Evolutionary conservation across 2,888 invertebrate genomes (phyloP).

Genomic region (Agrochola litura): DNA sequence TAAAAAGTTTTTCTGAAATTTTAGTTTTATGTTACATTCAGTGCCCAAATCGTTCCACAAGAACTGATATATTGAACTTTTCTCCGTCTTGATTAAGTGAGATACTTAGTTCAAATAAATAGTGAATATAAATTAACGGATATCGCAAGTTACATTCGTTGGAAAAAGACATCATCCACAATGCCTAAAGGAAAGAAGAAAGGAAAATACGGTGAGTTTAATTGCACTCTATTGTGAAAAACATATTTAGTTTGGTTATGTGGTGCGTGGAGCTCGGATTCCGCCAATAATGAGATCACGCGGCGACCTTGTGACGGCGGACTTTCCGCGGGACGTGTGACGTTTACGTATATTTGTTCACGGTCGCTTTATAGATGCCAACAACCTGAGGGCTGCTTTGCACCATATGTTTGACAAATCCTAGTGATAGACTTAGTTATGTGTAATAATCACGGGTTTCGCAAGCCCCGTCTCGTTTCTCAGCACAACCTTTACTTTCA

Average conservation of each 20-base stretch:
- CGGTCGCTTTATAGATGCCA: conserved; percentile 69
- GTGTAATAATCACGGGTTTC: conserved; percentile 19
- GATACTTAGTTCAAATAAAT: conserved; percentile 84
- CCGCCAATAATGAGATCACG: conserved; percentile 86
- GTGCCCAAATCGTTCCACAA: conserved; percentile 93
- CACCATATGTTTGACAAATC: conserved; percentile 74
- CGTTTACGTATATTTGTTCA: conserved; percentile 79
- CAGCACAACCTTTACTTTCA: conserved; percentile 49
- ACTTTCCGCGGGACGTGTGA: conserved; percentile 81
- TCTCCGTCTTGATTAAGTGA: conserved; percentile 94
- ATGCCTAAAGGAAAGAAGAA: conserved; percentile 95
- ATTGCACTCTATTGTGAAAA: conserved; percentile 29
- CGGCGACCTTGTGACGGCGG: conserved; percentile 87
- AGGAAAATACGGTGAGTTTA: conserved; percentile 93
- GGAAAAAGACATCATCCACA: conserved; percentile 79
- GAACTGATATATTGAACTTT: conserved; percentile 94
- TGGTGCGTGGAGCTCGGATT: conserved; percentile 71
- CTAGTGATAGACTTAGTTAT: not conserved
- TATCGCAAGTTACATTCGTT: conserved; percentile 81
- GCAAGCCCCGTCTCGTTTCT: conserved; percentile 28
- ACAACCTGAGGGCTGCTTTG: conserved; percentile 56
- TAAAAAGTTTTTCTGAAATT: conserved; percentile 93
- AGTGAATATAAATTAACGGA: conserved; percentile 90
- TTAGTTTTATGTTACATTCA: conserved; percentile 93
- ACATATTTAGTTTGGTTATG: conserved; percentile 50